Evolutionary conservation across 2,888 invertebrate species (phyloP), one percentile per base, ranked within the genome.

Genomic region (Plagodis pulveraria): DNA sequence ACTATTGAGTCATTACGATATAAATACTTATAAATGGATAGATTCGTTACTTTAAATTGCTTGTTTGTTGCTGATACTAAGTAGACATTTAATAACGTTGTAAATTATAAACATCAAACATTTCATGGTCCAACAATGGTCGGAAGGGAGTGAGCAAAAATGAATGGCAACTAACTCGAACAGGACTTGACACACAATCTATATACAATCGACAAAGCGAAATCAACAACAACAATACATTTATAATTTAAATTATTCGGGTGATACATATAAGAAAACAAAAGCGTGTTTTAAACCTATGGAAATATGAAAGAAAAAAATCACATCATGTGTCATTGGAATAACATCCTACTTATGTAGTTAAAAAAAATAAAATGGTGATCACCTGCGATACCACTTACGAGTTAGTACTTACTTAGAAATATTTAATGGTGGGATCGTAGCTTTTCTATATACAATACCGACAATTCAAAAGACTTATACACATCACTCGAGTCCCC

Each of bases 351-450:
- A 80, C 65, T 81, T 78, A 84, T 80, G 85, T 75, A 78, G 22
- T 78, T 76, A 79, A 81, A 80, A 83, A 80, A 71, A 82, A 49
- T 58, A 72, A 76, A 74, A 82, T 78, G 84, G 86, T 84, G 83
- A 57, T 87, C 84, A 84, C 74, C 79, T 74, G 82, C 78, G 84
- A 87, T 83, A 87, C 84, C 88, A 86, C 87, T 86, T 87, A 89
- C 69, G 80, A 84, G 85, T 86, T 90, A 91, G 85, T 87, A 88
- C 90, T 89, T 87, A 88, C 90, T 89, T 89, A 91, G 83, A 89
- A 84, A 87, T 90, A 91, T 91, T 83, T 81, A 86, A 91, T 92
- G 92, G 92, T 92, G 92, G 92, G 92, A 91, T 91, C 87, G 85
- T 87, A 91, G 84, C 85, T 91, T 87, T 86, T 88, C 85, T 91